phyloP scores from a whole-genome alignment of 2,113 vertebrate species.

The Microcebus tavaratra region DNA sequence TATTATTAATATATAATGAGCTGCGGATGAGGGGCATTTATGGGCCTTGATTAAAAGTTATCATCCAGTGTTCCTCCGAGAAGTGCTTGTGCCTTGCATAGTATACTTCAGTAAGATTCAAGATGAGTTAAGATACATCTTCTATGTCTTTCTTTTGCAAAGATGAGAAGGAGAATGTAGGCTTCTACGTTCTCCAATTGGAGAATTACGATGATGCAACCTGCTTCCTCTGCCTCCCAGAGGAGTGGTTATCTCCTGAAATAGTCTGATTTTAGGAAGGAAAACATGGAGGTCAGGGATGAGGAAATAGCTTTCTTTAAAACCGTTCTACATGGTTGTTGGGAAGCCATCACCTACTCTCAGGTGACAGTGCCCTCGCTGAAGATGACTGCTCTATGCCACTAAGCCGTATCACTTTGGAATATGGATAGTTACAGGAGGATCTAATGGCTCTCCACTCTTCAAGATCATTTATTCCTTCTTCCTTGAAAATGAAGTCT shows the following conservation, averaged over 20 bases:
- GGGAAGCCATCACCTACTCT: too few species aligned
- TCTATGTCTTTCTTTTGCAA: neutral
- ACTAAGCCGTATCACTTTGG: neutral
- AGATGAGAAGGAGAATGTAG: neutral
- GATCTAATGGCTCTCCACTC: neutral
- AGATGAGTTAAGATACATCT: neutral
- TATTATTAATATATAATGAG: neutral
- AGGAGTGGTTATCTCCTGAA: neutral
- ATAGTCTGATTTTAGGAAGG: neutral
- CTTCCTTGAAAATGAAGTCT: neutral
- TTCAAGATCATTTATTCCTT: neutral
- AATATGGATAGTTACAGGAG: neutral
- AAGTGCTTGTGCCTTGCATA: neutral
- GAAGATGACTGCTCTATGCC: neutral
- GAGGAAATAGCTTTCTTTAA: neutral
- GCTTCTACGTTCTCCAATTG: neutral
- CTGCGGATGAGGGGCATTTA: neutral
- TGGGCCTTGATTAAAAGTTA: neutral
- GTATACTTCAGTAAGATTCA: neutral
- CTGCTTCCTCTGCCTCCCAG: too few species aligned
- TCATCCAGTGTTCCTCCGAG: neutral
- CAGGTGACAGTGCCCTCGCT: neutral
- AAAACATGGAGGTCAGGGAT: neutral
- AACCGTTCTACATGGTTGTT: neutral
- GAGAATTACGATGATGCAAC: too few species aligned